Evolutionary conservation across 2,113 vertebrate genomes (phyloP), one percentile per base, ranked within the genome.

Genomic region (Puma concolor): DNA sequence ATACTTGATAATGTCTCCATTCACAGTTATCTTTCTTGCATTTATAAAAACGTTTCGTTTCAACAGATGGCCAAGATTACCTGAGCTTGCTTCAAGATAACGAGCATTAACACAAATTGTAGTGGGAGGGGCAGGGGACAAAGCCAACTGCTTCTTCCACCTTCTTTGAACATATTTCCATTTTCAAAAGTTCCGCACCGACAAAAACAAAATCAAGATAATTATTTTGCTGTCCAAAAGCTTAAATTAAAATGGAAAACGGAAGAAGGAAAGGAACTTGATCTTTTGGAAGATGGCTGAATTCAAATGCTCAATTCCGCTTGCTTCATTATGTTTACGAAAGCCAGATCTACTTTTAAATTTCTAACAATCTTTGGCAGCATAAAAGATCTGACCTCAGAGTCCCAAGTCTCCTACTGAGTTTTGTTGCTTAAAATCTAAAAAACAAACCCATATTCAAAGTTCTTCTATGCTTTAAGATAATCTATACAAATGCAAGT

Each of bases 261-360:
- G 64, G 36, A 80, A 95, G 54, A 52, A 82, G 54, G 17, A 81
- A 63, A 93, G 72, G 23, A 74, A 87, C 41, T 60, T 50, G 67
- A 87, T 89, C 93, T 71, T 96, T 81, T 90, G 33, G 82, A 92
- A 93, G 60, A 80, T 72, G 19, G 3, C 21, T 90, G 36, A 79
- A 91, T 60, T 93, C 52, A 82, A 82, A 87, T 63, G 21, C 36
- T 77, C n/a, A 89, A 52, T 52, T 90, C 88, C 0, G 4, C 64
- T 83, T 94, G 57, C 48, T 66, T 94, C 76, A 76, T 80, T 36
- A 9, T 87, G 36, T 82, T 95, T 83, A 64, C 25, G 5, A 85
- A 88, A 93, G 93, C 93, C 93, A 96, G 95, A 91, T 67, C 82
- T 69, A 83, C 54, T 97, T 95, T 94, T 69, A 50, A 63, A 88